phyloP scores from a whole-genome alignment of 2,888 invertebrate species.

The Argynnis bischoffii region DNA sequence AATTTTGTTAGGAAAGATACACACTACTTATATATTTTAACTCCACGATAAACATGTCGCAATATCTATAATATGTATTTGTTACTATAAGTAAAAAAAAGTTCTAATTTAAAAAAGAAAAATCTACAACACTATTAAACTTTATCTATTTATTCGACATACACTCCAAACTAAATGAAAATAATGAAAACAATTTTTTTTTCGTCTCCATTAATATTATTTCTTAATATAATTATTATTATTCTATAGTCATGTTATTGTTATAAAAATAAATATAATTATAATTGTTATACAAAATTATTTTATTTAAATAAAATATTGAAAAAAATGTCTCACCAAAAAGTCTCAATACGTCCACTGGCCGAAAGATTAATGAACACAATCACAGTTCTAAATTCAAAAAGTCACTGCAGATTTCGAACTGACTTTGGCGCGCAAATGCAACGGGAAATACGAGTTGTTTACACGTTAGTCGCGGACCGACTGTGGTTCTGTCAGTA shows the following conservation, averaged over 20 bases:
- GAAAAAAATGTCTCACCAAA: constrained; percentile 50
- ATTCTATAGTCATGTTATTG: not conserved
- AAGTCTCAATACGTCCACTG: constrained; percentile 40
- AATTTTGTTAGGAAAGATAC: too few species aligned
- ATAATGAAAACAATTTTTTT: not conserved
- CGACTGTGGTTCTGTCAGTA: constrained; percentile 60
- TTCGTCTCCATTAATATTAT: not conserved
- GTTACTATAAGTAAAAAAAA: too few species aligned
- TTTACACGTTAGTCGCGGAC: constrained; percentile 57
- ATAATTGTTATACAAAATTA: not conserved
- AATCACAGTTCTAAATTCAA: constrained; percentile 44
- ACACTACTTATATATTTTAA: too few species aligned
- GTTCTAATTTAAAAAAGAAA: too few species aligned
- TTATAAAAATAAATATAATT: not conserved
- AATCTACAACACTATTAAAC: too few species aligned
- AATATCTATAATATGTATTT: too few species aligned
- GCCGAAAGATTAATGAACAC: constrained; percentile 33
- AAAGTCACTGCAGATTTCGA: constrained; percentile 52
- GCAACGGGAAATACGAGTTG: constrained; percentile 56
- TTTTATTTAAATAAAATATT: not conserved
- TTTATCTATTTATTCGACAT: too few species aligned
- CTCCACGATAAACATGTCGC: too few species aligned
- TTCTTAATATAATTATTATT: not conserved
- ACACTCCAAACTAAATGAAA: too few species aligned
- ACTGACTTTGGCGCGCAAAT: constrained; percentile 45